phyloP scores from a whole-genome alignment of 64 coral and sea anemone genomes.

The Montipora efflorescens region DNA sequence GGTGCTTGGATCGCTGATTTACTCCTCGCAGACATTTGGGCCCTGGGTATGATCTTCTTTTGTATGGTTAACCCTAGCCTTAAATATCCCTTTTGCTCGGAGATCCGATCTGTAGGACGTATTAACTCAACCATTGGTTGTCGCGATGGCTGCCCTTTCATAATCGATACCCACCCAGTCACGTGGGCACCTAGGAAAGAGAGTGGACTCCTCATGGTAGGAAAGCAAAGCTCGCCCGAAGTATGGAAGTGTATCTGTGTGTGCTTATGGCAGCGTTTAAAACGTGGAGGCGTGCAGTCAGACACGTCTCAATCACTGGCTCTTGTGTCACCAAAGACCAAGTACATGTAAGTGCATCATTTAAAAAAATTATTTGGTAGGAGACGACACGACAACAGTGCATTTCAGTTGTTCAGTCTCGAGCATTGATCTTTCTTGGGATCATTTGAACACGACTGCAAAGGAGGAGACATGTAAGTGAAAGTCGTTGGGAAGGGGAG shows the following conservation, averaged over 20 bases:
- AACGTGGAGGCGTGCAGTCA: constrained; percentile 40
- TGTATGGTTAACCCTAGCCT: neutral
- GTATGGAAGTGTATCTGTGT: constrained; percentile 47
- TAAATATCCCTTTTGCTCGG: neutral
- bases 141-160: constrained; percentile 22
- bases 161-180: constrained; percentile 53
- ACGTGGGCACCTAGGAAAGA: constrained; percentile 17
- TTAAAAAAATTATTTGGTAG: too few relatives aligned
- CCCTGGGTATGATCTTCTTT: neutral
- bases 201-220: constrained; percentile 17
- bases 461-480: too few relatives aligned
- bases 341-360: neutral
- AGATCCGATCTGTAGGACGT: neutral
- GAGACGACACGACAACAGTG: too few relatives aligned
- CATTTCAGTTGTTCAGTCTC: too few relatives aligned
- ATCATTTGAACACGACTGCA: too few relatives aligned
- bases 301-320: constrained; percentile 43
- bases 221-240: constrained; percentile 22
- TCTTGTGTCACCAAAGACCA: neutral
- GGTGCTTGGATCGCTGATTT: neutral
- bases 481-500: too few relatives aligned
- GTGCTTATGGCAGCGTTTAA: constrained; percentile 48
- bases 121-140: constrained; percentile 40
- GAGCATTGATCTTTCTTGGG: too few relatives aligned
- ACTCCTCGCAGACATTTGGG: neutral